Conservation (phyloP, 2,797 vertebrate species). For the Macropodus opercularis region DNA sequence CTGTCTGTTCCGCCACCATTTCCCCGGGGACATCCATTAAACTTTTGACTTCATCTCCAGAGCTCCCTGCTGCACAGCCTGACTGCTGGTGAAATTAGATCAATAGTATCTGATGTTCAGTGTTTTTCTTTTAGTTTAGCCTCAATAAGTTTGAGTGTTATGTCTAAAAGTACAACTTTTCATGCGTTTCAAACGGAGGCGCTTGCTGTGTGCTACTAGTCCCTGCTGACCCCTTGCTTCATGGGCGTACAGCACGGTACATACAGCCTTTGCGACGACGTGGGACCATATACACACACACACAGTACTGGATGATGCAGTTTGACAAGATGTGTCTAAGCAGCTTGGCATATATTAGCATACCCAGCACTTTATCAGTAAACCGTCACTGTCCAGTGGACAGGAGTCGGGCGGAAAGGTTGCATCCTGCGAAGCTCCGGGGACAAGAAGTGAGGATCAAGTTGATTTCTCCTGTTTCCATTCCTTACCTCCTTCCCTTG, state of each 20-base stretch:
- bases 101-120: neutral
- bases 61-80: constrained; percentile 1
- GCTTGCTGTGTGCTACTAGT: no score
- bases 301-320: constrained; percentile 4
- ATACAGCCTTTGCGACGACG: constrained; percentile 2
- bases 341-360: constrained; percentile 67
- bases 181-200: no score
- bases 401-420: constrained; percentile 31
- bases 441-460: constrained; percentile 14
- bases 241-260: no score
- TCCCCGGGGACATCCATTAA: constrained; percentile 4
- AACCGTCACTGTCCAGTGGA: constrained; percentile 59
- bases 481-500: neutral
- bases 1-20: constrained; percentile 22
- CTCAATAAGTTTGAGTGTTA: no score
- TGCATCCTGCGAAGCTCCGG: constrained; percentile 40
- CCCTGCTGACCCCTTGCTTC: no score
- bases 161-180: no score
- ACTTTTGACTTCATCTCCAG: constrained; percentile 14
- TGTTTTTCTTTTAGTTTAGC: neutral
- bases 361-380: constrained; percentile 54
- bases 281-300: constrained; percentile 6
- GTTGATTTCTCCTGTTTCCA: neutral
- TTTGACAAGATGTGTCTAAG: constrained; percentile 59
- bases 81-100: neutral